Evolutionary conservation across 2,113 vertebrate genomes (phyloP), one percentile per base, ranked within the genome.

Genomic region (Corythornis madagascariensis): DNA sequence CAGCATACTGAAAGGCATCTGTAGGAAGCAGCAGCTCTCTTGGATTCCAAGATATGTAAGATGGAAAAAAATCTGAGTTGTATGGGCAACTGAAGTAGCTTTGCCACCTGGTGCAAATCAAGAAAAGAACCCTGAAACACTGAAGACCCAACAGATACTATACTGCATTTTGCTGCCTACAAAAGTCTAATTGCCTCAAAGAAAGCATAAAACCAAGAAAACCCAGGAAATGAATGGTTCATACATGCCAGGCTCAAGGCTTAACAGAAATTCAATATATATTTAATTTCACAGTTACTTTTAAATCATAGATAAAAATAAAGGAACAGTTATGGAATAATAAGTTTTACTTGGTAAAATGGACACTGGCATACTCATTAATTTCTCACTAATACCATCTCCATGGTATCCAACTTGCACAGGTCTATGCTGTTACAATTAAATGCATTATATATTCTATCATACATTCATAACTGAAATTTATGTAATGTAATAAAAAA

Each of bases 41-140:
- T 92, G 87, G 52, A 89, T 94, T 92, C 94, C 93, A 94, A 93
- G 82, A 92, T 91, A 95, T 87, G 89, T n/a, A 92, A 95, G 94
- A 82, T 93, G 82, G 64, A 91, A 95, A 95, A 94, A 90, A 96
- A 96, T 91, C 91, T 94, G 95, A 96, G 91, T 74, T 94, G 89
- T 91, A 83, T 91, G 50, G 77, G 94, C 92, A 96, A 95, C 89
- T 87, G 93, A 93, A 95, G 95, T 86, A 95, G 81, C 91, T 94
- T 92, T 96, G 91, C 87, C 94, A 95, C 93, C 93, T 93, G 89
- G 87, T 96, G 93, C 93, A 95, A 96, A 96, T 92, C 93, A 94
- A 93, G 91, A 96, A 92, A 96, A 96, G 78, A 95, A 93, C 94
- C 94, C 94, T 96, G 93, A 96, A 95, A 94, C 45, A 93, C 88